These are phyloP conservation scores for Tanytarsus gracilentus DNA, from an alignment of 2,888 invertebrate species.

Conservation along the genomic window DNA sequence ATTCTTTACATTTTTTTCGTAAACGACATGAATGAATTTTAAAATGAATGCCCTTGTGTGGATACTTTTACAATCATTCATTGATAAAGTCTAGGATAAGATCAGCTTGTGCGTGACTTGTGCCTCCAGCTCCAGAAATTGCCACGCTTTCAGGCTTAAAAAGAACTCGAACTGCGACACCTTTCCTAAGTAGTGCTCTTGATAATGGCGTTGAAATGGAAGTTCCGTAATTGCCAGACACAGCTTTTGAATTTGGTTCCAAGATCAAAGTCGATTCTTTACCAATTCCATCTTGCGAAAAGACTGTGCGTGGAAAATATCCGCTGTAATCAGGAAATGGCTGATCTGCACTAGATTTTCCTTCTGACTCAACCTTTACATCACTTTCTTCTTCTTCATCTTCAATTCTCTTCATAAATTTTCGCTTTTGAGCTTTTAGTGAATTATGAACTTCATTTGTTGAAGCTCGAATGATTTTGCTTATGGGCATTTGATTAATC, in stretches of 20 bases:
- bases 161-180: conserved; percentile 52
- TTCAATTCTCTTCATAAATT: conserved; percentile 21
- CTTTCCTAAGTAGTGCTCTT: conserved; percentile 52
- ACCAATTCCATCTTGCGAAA: conserved; percentile 20
- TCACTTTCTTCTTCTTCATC: conserved; percentile 36
- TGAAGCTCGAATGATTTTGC: neutral
- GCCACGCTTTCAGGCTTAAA: conserved; percentile 62
- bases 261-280: conserved; percentile 45
- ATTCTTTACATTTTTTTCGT: too few relatives aligned
- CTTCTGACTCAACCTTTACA: conserved; percentile 32
- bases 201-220: conserved; percentile 64
- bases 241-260: conserved; percentile 57
- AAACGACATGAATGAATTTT: neutral
- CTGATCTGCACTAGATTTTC: conserved; percentile 36
- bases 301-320: conserved; percentile 38
- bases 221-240: conserved; percentile 55
- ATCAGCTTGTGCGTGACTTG: conserved; percentile 67
- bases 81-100: conserved; percentile 48
- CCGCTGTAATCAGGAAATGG: conserved; percentile 36
- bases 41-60: neutral
- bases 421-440: conserved; percentile 15
- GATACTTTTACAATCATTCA: conserved; percentile 20
- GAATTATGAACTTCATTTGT: neutral
- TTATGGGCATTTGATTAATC: neutral
- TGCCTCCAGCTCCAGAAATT: conserved; percentile 64